A percentile compares a stretch with the other conserved stretches of the same genome.
These are phyloP conservation scores for Baronia brevicornis DNA, from an alignment of 2,888 invertebrate species.

Conservation along the genomic window DNA sequence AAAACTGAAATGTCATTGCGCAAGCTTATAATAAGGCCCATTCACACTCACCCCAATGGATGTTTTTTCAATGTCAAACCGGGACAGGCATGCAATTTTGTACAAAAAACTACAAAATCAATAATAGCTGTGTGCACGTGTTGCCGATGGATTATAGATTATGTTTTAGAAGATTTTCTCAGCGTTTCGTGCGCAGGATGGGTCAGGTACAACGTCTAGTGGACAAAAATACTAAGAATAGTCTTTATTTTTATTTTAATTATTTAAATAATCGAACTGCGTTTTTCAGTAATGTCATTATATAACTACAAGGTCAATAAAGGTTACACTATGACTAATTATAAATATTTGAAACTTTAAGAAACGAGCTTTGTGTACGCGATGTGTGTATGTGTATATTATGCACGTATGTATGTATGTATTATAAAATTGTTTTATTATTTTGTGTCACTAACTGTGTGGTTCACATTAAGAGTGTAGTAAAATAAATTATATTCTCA, in stretches of 20 bases:
- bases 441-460: too few relatives aligned
- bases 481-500: too few relatives aligned
- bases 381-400: too few relatives aligned
- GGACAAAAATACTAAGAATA: slow-evolving; percentile 33
- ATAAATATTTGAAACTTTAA: too few relatives aligned
- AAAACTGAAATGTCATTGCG: slow-evolving; percentile 68
- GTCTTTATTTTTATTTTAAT: slow-evolving; percentile 7
- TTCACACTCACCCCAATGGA: slow-evolving; percentile 57
- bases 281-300: slow-evolving; percentile 1
- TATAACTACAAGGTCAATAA: too few relatives aligned
- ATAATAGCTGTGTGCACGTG: slow-evolving; percentile 73
- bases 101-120: slow-evolving; percentile 73
- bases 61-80: slow-evolving; percentile 64
- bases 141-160: slow-evolving; percentile 73
- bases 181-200: slow-evolving; percentile 49
- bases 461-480: too few relatives aligned
- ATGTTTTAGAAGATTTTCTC: slow-evolving; percentile 68
- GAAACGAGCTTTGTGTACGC: too few relatives aligned
- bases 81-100: slow-evolving; percentile 66
- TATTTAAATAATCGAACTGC: not conserved
- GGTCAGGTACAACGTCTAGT: slow-evolving; percentile 49
- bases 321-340: too few relatives aligned
- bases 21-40: slow-evolving; percentile 70
- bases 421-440: too few relatives aligned
- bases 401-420: too few relatives aligned